Conservation (phyloP, 1,140 invertebrate genomes). For the Manduca sexta region DNA sequence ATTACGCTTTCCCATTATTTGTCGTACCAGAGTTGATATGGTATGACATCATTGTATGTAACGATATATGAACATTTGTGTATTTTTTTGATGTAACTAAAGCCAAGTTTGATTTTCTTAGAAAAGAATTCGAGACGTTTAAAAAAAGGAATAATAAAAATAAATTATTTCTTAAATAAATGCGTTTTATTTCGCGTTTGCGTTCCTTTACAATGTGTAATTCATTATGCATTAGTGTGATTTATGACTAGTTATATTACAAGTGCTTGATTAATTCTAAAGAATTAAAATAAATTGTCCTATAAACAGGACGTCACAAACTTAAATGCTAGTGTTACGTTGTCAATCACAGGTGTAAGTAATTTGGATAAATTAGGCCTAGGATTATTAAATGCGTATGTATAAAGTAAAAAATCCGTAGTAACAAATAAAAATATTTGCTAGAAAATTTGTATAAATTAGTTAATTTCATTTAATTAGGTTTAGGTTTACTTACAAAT, state of each 20-base stretch:
- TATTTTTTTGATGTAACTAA: constrained; percentile 71
- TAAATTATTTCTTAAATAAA: constrained; percentile 67
- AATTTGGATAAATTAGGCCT: too few species aligned
- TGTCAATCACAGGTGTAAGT: too few species aligned
- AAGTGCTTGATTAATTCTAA: background rate
- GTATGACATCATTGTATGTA: constrained; percentile 55
- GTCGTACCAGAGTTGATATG: constrained; percentile 37
- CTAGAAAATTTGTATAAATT: too few species aligned
- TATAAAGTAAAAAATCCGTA: too few species aligned
- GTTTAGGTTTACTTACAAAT: too few species aligned
- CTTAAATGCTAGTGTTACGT: background rate
- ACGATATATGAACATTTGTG: constrained; percentile 58
- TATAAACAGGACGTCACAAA: background rate
- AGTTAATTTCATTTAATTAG: too few species aligned
- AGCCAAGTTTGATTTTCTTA: constrained; percentile 69
- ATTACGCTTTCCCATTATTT: constrained; percentile 46
- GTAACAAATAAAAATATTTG: too few species aligned
- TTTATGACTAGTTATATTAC: constrained; percentile 21
- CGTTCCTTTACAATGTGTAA: constrained; percentile 9
- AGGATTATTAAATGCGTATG: too few species aligned
- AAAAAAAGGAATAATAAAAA: constrained; percentile 68
- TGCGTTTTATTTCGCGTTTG: constrained; percentile 54
- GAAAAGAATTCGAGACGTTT: constrained; percentile 66
- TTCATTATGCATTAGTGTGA: constrained; percentile 7
- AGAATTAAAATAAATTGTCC: background rate